A percentile compares a stretch with the other conserved stretches of the same genome.
These are phyloP conservation scores for Microtus ochrogaster DNA, from an alignment of 2,113 vertebrate genomes.

Conservation along the genomic window DNA sequence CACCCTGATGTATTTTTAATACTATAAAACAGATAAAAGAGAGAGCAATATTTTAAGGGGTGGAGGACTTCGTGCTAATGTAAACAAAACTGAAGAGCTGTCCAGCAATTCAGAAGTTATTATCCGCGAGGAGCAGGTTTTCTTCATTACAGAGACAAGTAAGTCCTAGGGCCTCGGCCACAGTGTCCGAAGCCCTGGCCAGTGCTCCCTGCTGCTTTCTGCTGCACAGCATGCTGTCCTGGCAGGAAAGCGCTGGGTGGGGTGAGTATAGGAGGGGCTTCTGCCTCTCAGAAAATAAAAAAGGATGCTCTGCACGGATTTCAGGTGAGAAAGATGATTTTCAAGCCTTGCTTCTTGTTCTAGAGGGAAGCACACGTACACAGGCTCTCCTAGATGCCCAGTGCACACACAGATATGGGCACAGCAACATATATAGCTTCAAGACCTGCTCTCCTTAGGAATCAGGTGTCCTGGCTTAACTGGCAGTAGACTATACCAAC, in stretches of 20 bases:
- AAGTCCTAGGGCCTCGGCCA: slow-evolving; percentile 5
- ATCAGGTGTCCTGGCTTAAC: not conserved
- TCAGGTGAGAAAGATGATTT: not conserved
- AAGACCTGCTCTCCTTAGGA: not conserved
- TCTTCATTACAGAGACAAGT: slow-evolving; percentile 67
- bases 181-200: not conserved
- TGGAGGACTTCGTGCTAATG: slow-evolving; percentile 73
- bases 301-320: not conserved
- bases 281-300: too few relatives aligned
- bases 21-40: slow-evolving; percentile 76
- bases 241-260: not conserved
- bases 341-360: not conserved
- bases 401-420: not conserved
- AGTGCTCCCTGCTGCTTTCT: not conserved
- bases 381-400: not conserved
- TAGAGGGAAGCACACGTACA: not conserved
- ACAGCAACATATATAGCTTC: not conserved
- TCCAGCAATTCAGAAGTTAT: slow-evolving; percentile 71
- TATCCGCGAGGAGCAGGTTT: slow-evolving; percentile 61
- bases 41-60: slow-evolving; percentile 67
- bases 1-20: slow-evolving; percentile 70
- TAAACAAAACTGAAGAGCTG: slow-evolving; percentile 70
- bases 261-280: too few relatives aligned
- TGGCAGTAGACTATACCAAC: not conserved
- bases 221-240: not conserved